These are phyloP conservation scores for Pristis pectinata DNA, from an alignment of 2,797 vertebrate species.

Conservation along the genomic window DNA sequence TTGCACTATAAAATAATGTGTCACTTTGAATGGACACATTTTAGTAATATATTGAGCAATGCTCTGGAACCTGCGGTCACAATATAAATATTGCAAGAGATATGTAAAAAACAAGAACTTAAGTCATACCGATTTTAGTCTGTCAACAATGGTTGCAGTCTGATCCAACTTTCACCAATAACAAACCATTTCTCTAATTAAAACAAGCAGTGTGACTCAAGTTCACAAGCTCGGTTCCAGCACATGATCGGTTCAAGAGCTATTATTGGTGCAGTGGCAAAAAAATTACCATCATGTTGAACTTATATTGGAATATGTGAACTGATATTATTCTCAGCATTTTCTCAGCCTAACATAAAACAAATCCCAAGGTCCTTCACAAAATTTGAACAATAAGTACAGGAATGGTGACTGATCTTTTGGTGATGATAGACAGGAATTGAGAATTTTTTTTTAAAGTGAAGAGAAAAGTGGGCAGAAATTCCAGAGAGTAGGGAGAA, in stretches of 20 bases:
- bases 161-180: not conserved
- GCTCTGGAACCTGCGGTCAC: not conserved
- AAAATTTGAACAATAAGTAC: not conserved
- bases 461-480: not conserved
- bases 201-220: not conserved
- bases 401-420: not conserved
- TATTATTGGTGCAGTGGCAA: not conserved
- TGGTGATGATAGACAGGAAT: not conserved
- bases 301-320: not conserved
- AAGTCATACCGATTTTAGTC: not conserved
- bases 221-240: not conserved
- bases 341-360: not conserved
- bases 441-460: not conserved
- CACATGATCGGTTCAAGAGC: not conserved
- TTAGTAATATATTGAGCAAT: not conserved
- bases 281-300: not conserved
- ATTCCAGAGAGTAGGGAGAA: not conserved
- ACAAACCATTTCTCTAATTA: not conserved
- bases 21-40: not conserved
- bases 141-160: not conserved
- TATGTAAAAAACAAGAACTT: not conserved
- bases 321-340: not conserved
- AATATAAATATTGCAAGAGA: not conserved
- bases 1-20: not conserved
- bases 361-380: not conserved